phyloP scores from a whole-genome alignment of 2,113 vertebrate genomes.

The Coryphaenoides rupestris region DNA sequence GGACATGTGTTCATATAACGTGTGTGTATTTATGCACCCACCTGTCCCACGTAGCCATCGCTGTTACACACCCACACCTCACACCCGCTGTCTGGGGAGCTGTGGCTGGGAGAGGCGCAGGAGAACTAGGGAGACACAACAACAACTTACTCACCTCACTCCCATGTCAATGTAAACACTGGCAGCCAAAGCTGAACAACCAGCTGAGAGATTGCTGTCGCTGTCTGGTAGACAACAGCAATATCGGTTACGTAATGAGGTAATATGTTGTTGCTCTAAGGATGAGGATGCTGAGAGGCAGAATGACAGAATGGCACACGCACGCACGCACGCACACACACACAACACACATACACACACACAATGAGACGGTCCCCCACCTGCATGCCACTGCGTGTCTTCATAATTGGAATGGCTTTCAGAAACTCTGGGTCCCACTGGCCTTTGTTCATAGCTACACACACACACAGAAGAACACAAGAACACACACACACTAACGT shows the following conservation, averaged over 20 bases:
- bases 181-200: too few species aligned
- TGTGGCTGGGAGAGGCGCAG: slow-evolving; percentile 93
- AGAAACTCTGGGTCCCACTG: slow-evolving; percentile 96
- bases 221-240: too few species aligned
- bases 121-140: slow-evolving; percentile 80
- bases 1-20: not conserved
- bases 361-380: not conserved
- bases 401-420: slow-evolving; percentile 99
- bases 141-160: not conserved
- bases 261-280: too few species aligned
- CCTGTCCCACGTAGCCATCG: slow-evolving; percentile 95
- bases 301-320: too few species aligned
- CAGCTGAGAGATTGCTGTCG: too few species aligned
- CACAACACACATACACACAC: too few species aligned
- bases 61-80: slow-evolving; percentile 99
- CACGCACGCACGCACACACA: too few species aligned
- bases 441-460: slow-evolving; percentile 88
- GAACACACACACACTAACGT: not conserved
- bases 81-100: slow-evolving; percentile 81
- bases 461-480: slow-evolving; percentile 5
- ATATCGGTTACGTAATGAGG: too few species aligned
- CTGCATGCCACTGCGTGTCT: slow-evolving; percentile 94
- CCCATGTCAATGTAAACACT: not conserved
- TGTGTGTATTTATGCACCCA: slow-evolving; percentile 58
- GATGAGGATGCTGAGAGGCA: too few species aligned